phyloP scores from a whole-genome alignment of 2,888 invertebrate species.

The Subacronicta megacephala region DNA sequence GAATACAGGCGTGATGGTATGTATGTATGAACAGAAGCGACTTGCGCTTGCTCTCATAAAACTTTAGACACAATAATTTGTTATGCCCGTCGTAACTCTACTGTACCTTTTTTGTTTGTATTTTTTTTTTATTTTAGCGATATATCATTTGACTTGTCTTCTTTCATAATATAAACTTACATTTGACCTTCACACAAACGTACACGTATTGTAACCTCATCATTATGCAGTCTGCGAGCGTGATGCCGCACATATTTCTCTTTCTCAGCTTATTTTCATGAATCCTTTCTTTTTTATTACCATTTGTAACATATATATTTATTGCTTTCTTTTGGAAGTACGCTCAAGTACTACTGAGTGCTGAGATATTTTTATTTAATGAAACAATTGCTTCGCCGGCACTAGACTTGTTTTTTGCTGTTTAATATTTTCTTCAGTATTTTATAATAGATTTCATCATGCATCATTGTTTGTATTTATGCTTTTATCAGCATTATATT shows the following conservation, averaged over 20 bases:
- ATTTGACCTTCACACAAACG: slow-evolving; percentile 36
- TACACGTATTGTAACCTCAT: slow-evolving; percentile 40
- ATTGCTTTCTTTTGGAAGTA: slow-evolving; percentile 18
- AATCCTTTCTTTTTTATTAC: slow-evolving; percentile 47
- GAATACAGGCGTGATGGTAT: too few relatives aligned
- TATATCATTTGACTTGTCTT: slow-evolving; percentile 6
- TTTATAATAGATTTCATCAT: too few relatives aligned
- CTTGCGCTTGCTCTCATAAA: too few relatives aligned
- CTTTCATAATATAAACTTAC: slow-evolving; percentile 15
- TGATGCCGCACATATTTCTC: slow-evolving; percentile 48
- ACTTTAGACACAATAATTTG: too few relatives aligned
- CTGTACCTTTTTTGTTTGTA: neutral
- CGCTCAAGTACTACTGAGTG: neutral
- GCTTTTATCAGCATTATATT: too few relatives aligned
- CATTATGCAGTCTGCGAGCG: slow-evolving; percentile 41
- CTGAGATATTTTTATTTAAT: too few relatives aligned
- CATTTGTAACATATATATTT: slow-evolving; percentile 40
- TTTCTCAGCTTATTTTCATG: slow-evolving; percentile 35
- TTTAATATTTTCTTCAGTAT: slow-evolving; percentile 2
- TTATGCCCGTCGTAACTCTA: too few relatives aligned
- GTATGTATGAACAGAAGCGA: too few relatives aligned
- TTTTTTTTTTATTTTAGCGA: neutral
- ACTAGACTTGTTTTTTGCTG: too few relatives aligned
- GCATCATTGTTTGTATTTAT: too few relatives aligned
- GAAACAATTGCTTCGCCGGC: too few relatives aligned